Base-by-base conservation (phyloP, 2,797 vertebrate genomes). In the Geotrypetes seraphini region DNA sequence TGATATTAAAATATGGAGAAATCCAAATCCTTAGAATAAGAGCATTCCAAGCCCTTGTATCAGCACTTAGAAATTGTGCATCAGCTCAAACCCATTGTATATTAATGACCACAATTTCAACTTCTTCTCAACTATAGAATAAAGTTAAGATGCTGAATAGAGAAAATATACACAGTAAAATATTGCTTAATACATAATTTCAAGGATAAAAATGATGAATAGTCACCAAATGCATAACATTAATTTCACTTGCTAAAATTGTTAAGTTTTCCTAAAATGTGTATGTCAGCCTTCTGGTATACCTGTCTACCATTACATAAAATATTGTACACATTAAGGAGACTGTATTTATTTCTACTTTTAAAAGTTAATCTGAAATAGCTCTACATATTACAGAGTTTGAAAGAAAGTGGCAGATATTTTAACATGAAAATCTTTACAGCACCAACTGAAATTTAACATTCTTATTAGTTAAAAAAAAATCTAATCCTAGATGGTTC, bases 331-430 rank as follows among this genome's bases (percentile, higher is more conserved):
- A 23, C 60, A 69, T 60, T 39, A 19, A 42, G 22, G 47, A 50
- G 64, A 64, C 59, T 43, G 64, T 58, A 65, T 71, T 74, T 66
- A n/a, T n/a, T n/a, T n/a, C n/a, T n/a, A 66, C 58, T 75, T 56
- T 69, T 55, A 68, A 45, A 73, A 66, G 50, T 67, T 53, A 69
- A 48, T 24, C 59, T 41, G 52, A 40, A 49, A 36, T 68, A 70
- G 75, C 61, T 77, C 64, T 48, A 71, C 58, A 63, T 65, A 57
- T 65, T 68, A 61, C 59, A 55, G 50, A n/a, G 67, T 47, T 36
- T 49, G 63, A 63, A 53, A 61, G 49, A 43, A 32, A 56, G 28
- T 49, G n/a, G n/a, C n/a, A 53, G 64, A 57, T 60, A 55, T n/a
- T n/a, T n/a, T n/a, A n/a, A n/a, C n/a, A n/a, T n/a, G n/a, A n/a